Base-by-base conservation (phyloP, 2,113 vertebrate genomes). In the Suricata suricatta region DNA sequence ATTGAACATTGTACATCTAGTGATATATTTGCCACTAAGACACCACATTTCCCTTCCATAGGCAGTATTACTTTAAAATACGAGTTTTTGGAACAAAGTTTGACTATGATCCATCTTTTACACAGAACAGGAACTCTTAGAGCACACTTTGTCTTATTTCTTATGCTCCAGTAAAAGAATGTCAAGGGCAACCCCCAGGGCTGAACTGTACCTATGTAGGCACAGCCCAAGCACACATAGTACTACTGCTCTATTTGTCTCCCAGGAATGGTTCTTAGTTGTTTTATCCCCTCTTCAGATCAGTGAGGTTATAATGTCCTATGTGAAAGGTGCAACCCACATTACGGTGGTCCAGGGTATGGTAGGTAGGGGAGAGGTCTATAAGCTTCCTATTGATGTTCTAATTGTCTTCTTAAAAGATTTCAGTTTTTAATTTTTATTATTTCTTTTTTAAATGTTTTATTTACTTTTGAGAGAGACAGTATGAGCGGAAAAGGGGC, bases 371-470 rank as follows among this genome's bases (percentile, higher is more conserved):
- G 57, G 13, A 74, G 57, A 41, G 35, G 60, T 68, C 14, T 33
- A 15, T 35, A 69, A 71, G 5, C 12, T 41, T 93, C 64, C 41
- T 79, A 54, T 57, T 15, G 23, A 2, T 38, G 8, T 88, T 68
- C 57, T 84, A 15, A 83, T 83, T 95, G 54, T 95, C 77, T n/a
- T 92, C n/a, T 66, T 74, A 88, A 68, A 44, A 93, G 50, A 31
- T 68, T 21, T 69, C 35, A 3, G 17, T 64, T 85, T 96, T 79
- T 33, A 31, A 60, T 29, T 76, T 74, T 47, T 16, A 31, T 31
- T 27, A 47, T 9, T 47, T 31, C 29, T 76, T 47, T 47, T 47
- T 77, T 77, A 15, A 60, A 60, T 9, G 21, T 4, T 76, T 76
- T 44, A 69, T n/a, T 69, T 69, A 69, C 31, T 47, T 44, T 41